Base-by-base conservation (phyloP, 2,113 vertebrate species). In the Suncus etruscus region DNA sequence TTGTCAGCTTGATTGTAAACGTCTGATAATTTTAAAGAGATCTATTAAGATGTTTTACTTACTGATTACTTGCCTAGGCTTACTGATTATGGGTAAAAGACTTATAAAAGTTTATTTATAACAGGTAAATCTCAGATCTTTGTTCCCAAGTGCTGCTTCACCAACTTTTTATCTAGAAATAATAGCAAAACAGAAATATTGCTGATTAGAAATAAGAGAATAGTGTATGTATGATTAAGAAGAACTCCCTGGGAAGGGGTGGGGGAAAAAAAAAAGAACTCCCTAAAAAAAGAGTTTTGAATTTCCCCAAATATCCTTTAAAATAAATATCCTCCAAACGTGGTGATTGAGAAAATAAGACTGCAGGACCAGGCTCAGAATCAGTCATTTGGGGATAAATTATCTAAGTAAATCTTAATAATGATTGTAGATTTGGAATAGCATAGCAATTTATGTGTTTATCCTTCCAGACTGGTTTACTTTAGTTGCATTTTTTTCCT, bases 241-340 rank as follows among this genome's bases (percentile, higher is more conserved):
- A 39, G 39, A 39, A 39, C 39, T 39, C 39, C 39, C 39, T 39
- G 39, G 39, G 39, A 39, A 39, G 3, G 39, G 39, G 5, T 3
- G 39, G 39, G 39, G 4, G 66, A 2, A 20, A 65, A 50, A 22
- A 84, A n/a, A 31, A 15, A n/a, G 84, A 95, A 88, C 20, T 70
- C 70, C 72, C 8, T 91, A 24, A 73, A 87, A 8, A 18, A 18
- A 86, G 6, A 66, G 73, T 90, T 86, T 70, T 45, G 61, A 66
- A 16, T 70, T 92, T 96, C 89, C 16, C 68, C n/a, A 31, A 68
- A 94, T 65, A 58, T 74, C 25, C 9, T 58, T 73, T 79, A 73
- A 70, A 78, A 47, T 83, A 68, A 18, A 8, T 87, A 87, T 94
- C 15, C 29, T 80, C 8, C 65, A 61, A 91, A 92, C 1, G 14